Evolutionary conservation across 2,797 vertebrate species (phyloP), one percentile per base, ranked within the genome.

Genomic region (Sciurus carolinensis): DNA sequence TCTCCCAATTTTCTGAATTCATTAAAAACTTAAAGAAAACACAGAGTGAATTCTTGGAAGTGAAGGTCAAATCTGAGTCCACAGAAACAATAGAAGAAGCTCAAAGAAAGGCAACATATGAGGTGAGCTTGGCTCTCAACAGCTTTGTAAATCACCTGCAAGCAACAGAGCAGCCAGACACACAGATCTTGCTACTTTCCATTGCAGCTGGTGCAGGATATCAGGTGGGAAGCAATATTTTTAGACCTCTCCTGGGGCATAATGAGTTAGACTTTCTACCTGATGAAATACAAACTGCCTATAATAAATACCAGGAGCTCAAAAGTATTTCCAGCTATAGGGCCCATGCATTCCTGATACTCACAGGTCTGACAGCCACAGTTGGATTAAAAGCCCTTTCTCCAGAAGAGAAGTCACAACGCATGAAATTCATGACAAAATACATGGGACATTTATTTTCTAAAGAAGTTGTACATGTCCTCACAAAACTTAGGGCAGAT

Each of bases 281-380:
- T 6, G 54, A 57, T 57, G 7, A 57, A 57, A 57, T 57, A 20
- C 54, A 57, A 57, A 22, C 20, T 57, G 20, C 54, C 54, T 57
- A 2, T 0, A 57, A 57, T 22, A 8, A 57, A 57, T 98, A 89
- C 26, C 11, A 92, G 76, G 50, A 17, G 5, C 96, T 98, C 66
- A 96, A 91, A 94, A 87, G 69, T 6, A 73, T 89, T n/a, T 90
- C 95, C 9, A 36, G 0, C 0, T 54, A 33, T 44, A 97, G 94
- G 91, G 98, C 97, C 6, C 82, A 98, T 57, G 98, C 97, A n/a
- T 98, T 91, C 66, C 90, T 98, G 26, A 14, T 98, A 52, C 57
- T 97, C 85, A 72, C 0, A 0, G 97, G 95, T 47, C 96, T 98
- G 7, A 98, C 7, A 57, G 54, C 54, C 54, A 57, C 54, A 22